phyloP scores from a whole-genome alignment of 2,888 invertebrate genomes.

The Autographa gamma region DNA sequence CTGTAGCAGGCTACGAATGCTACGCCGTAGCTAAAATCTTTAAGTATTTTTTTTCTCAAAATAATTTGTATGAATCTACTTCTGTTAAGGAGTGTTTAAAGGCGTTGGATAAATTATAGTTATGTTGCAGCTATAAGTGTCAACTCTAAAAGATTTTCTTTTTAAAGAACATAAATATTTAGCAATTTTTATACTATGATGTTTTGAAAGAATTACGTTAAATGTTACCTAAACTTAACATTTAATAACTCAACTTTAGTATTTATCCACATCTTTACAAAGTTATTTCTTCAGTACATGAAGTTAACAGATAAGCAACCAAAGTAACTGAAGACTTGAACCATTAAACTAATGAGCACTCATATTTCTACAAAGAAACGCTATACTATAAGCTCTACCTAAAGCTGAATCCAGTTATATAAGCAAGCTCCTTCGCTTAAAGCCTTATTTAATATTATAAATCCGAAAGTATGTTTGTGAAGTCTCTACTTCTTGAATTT shows the following conservation, averaged over 20 bases:
- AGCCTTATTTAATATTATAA: slow-evolving; percentile 52
- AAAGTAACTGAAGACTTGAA: slow-evolving; percentile 10
- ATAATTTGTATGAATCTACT: too few species aligned
- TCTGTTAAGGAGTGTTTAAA: too few species aligned
- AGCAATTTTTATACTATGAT: too few species aligned
- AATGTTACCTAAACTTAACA: neutral
- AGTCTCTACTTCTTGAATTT: slow-evolving; percentile 26
- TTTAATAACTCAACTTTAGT: neutral
- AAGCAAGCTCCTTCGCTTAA: slow-evolving; percentile 44
- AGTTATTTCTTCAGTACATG: neutral
- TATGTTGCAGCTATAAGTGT: too few species aligned
- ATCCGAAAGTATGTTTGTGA: neutral
- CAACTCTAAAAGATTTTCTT: too few species aligned
- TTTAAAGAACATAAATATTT: too few species aligned
- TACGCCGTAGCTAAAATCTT: neutral
- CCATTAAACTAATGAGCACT: slow-evolving; percentile 45
- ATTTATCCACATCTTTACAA: neutral
- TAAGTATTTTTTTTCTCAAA: too few species aligned
- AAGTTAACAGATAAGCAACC: neutral
- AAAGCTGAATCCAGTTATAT: slow-evolving; percentile 42
- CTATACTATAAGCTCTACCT: slow-evolving; percentile 31
- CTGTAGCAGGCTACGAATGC: neutral
- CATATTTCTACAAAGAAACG: slow-evolving; percentile 37
- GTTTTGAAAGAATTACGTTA: too few species aligned
- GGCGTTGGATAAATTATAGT: too few species aligned